Base-by-base conservation (phyloP, 2,113 vertebrate species). In the Pipa parva region DNA sequence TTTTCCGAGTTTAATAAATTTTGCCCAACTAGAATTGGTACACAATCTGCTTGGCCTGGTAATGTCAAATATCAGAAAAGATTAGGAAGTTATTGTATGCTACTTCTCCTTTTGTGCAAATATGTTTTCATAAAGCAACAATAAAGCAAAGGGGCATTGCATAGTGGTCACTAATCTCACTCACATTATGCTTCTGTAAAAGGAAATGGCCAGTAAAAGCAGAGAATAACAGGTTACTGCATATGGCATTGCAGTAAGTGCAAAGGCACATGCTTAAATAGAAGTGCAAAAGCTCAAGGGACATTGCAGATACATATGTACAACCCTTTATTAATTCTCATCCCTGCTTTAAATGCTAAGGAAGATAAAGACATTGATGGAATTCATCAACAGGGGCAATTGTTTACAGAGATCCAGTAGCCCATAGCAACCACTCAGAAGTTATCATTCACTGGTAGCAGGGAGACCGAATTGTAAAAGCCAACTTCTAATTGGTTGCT, bases 241-340 rank as follows among this genome's bases (percentile, higher is more conserved):
- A 49, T 49, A 56, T 6, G 31, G 29, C n/a, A 20, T 49, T 37
- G 18, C 9, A 7, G 27, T 46, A 57, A 36, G 3, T 21, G 26
- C 7, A 63, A 64, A 64, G 62, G 49, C 49, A 56, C 63, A 37
- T 36, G 39, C 54, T 37, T 36, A 49, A 59, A 25, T 6, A 8
- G 15, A 24, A 36, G 46, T 5, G 12, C 45, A 13, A 3, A 62
- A 62, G 17, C 18, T 20, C 21, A 49, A 42, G 39, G 13, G 15
- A 15, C 15, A 36, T 36, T 12, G 33, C 33, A 33, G 12, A 33
- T 33, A 8, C 8, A 10, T 12, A 33, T 7, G 8, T 10, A 33
- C 31, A 33, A 12, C 2, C 2, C 8, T 33, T 2, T 2, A 8
- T 33, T 33, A 13, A 36, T 36, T 9, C 15, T 13, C 33, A 36